Base-by-base conservation (phyloP, 2,888 invertebrate species). In the Aspidiotus destructor region DNA sequence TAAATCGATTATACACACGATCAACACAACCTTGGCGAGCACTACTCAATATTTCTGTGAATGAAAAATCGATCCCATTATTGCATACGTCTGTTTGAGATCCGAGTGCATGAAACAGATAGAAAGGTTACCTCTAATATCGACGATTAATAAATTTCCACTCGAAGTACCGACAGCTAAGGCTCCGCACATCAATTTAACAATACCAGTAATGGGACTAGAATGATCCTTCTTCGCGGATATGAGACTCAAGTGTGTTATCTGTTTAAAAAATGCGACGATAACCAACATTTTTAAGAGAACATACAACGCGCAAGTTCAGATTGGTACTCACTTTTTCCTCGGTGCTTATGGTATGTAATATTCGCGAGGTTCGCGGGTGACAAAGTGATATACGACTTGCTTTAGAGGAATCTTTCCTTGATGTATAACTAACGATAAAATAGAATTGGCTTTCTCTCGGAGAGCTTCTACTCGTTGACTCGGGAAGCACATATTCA, bases 381-480 rank as follows among this genome's bases (percentile, higher is more conserved):
- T 69, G 69, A n/a, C 62, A 69, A 44, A 69, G 57, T 41, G 69
- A 69, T 42, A 69, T 69, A 52, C 52, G 60, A 60, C 67, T 60
- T 40, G 40, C 17, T 60, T 67, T 67, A 41, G 48, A 60, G 1
- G 67, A 28, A 41, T 67, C 67, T 15, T 44, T 42, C 15, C 13
- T 52, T 7, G 67, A 67, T 15, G 58, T 60, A 42, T 67, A 67
- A 52, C 67, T 60, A 0, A 67, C 67, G 15, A 67, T 52, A 7
- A 67, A 57, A 15, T 57, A 67, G 15, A 52, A 6, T n/a, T 67
- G 67, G 41, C 13, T 44, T 60, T 67, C 67, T 60, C 28, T 67
- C 8, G 60, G 40, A 13, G 52, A 10, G 28, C 28, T 28, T 60
- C 57, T 28, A 13, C 44, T 42, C 7, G 28, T 17, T 16, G 44